phyloP scores from a whole-genome alignment of 2,797 vertebrate genomes.

The Sebastolobus altivelis region DNA sequence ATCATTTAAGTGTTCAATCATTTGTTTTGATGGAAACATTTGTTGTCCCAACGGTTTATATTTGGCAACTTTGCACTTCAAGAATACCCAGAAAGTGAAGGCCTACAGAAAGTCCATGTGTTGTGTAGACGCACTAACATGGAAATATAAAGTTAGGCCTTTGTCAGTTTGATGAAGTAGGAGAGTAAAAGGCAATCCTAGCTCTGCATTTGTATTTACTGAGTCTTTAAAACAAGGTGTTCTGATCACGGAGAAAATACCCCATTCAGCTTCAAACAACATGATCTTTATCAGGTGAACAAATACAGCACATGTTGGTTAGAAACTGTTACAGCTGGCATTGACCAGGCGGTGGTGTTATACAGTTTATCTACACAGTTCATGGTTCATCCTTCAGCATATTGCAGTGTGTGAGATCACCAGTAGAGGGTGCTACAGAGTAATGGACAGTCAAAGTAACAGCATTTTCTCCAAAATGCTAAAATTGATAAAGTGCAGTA shows the following conservation, averaged over 20 bases:
- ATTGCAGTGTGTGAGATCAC: constrained; percentile 50
- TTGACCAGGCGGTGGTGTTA: constrained; percentile 28
- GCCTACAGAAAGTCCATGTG: constrained; percentile 43
- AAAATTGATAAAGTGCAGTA: constrained; percentile 82
- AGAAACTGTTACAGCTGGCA: constrained; percentile 22
- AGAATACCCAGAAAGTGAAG: constrained; percentile 65
- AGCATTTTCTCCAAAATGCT: constrained; percentile 74
- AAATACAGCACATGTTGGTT: constrained; percentile 27
- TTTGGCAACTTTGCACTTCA: constrained; percentile 85
- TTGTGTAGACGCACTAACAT: constrained; percentile 27
- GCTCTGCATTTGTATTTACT: constrained; percentile 30
- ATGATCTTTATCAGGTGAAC: constrained; percentile 18
- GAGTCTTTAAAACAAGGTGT: constrained; percentile 30
- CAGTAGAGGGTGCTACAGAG: constrained; percentile 61
- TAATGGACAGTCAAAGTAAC: constrained; percentile 59
- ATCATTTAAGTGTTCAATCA: constrained; percentile 61
- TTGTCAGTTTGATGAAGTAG: constrained; percentile 25
- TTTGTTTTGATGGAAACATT: constrained; percentile 46
- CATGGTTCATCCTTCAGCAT: constrained; percentile 51
- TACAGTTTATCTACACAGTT: constrained; percentile 38
- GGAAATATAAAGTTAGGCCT: constrained; percentile 25
- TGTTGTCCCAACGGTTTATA: constrained; percentile 26
- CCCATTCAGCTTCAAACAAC: constrained; percentile 39
- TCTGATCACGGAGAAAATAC: constrained; percentile 34
- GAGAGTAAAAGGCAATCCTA: constrained; percentile 49